Evolutionary conservation across 2,797 vertebrate species (phyloP).

Genomic region (Sebastes hubbsi): DNA sequence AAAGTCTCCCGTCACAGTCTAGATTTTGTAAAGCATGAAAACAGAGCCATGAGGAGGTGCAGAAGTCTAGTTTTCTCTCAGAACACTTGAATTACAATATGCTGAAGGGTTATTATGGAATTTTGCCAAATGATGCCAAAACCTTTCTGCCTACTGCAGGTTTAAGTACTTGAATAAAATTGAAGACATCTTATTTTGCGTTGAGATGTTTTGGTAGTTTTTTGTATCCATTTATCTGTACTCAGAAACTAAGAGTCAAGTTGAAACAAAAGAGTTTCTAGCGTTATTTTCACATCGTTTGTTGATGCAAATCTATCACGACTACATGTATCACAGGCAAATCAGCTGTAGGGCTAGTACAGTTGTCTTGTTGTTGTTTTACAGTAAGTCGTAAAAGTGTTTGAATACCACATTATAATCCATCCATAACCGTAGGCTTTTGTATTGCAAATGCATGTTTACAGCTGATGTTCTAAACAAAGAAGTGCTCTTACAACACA

Average conservation of each 20-base stretch:
- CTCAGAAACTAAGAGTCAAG: background rate
- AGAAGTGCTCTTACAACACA: background rate
- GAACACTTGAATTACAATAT: too few relatives aligned
- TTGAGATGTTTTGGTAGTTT: background rate
- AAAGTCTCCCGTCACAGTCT: too few relatives aligned
- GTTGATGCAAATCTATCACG: conserved; percentile 44
- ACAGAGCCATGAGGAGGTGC: too few relatives aligned
- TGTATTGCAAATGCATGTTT: background rate
- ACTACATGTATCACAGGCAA: conserved; percentile 24
- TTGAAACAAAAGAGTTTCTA: conserved; percentile 18
- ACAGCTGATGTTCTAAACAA: too few relatives aligned
- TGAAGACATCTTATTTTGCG: background rate
- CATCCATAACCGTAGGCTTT: background rate
- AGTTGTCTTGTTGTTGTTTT: background rate
- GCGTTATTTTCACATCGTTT: conserved; percentile 24
- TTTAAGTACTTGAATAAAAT: background rate
- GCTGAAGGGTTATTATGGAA: too few relatives aligned
- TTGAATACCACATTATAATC: background rate
- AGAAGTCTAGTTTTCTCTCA: too few relatives aligned
- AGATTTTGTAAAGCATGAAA: too few relatives aligned
- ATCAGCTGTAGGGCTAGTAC: conserved; percentile 11
- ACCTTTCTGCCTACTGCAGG: too few relatives aligned
- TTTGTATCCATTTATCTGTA: background rate
- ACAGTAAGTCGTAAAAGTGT: background rate
- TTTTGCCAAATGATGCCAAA: too few relatives aligned